Evolutionary conservation across 2,888 invertebrate species (phyloP), one percentile per base, ranked within the genome.

Genomic region (Lithophane ornitopus): DNA sequence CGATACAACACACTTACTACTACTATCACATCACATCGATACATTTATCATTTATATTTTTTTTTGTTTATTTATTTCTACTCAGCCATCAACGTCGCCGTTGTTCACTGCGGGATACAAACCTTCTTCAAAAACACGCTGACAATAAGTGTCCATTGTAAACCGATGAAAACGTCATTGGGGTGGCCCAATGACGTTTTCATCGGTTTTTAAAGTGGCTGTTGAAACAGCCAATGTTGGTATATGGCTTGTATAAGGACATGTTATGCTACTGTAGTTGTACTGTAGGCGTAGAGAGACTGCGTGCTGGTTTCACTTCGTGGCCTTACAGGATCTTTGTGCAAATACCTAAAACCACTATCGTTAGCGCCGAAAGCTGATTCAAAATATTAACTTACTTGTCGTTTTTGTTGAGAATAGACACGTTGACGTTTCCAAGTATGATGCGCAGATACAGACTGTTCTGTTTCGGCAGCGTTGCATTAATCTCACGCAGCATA

Each of bases 391-490:
- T 22, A 16, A 96, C 98, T 97, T 97, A 99, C 98, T 99, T 99
- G 95, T 99, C 99, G 93, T 98, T 98, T 97, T 99, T 99, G 96
- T 99, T 99, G 81, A 99, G 97, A 93, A 99, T 98, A 44, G 99
- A 99, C 41, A 99, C 99, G 96, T 99, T 99, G 65, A 99, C 99
- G 94, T 99, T 99, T 87, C 99, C 99, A 80, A 99, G 97, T 93
- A 99, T 99, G 91, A 99, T 99, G 95, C 97, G 94, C 54, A 95
- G 92, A 94, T 99, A 99, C 83, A 98, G 97, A 92, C 99, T 99
- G 95, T 99, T 98, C 92, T 98, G 98, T 94, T 99, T 99, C 22
- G 99, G 99, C 89, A 99, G 96, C 34, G 98, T 98, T 91, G 99
- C 98, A 93, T 99, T 99, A 90, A 99, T 98, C 93, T 99, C 99